Base-by-base conservation (phyloP, 2,113 vertebrate species). In the Gymnogyps californianus region DNA sequence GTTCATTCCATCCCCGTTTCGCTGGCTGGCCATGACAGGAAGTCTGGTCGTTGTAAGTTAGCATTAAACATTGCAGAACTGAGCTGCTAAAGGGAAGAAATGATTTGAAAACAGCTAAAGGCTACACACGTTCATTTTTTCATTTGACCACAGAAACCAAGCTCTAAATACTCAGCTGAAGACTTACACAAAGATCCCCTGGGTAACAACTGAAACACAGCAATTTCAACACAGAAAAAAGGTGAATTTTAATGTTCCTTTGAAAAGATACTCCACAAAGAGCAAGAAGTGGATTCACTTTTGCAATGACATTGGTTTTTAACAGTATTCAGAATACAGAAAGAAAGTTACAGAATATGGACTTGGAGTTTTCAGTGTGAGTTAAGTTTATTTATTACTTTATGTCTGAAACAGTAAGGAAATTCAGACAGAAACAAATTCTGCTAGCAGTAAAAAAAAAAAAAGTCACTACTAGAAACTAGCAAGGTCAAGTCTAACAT, bases 91-190 rank as follows among this genome's bases (percentile, higher is more conserved):
- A 90, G 87, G 61, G 72, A 92, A 95, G 65, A 91, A 74, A 76
- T 92, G 1, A 49, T 91, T 54, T 80, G 69, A 78, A 64, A 92
- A 96, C 61, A 81, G 87, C 47, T 79, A 49, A 83, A 38, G 46
- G 94, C 91, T 91, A 57, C 84, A 96, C 80, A 81, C 25, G 3
- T 79, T 93, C 55, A 22, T 67, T 74, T 59, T 92, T 87, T 65
- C 10, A 93, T 90, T 62, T 70, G 80, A 96, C 93, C 97, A 92
- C 92, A 83, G 78, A 95, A 96, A 87, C 78, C 24, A 46, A 80
- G 61, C 55, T 72, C 49, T 91, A 51, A 57, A 92, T 81, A 83
- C 47, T 61, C 62, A 49, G 57, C 40, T 65, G 75, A 95, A 80
- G 59, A 95, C 90, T 89, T 28, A 71, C 51, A 77, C 46, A 46